Conservation (phyloP, 2,888 invertebrate genomes). For the Drosophila fulvimacula region DNA sequence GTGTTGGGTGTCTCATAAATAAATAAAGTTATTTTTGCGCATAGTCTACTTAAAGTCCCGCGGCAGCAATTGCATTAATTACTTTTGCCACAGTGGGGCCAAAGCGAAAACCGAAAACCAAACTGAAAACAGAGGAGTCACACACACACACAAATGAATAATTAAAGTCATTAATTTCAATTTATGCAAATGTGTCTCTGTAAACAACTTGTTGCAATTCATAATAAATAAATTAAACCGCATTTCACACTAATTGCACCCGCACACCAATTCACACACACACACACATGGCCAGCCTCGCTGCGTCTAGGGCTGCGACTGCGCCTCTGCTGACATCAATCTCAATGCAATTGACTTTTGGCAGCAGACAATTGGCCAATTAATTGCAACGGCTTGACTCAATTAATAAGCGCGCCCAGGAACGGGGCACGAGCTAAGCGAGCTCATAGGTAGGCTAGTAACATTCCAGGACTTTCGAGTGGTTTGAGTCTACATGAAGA, state of each 20-base stretch:
- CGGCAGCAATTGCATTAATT: conserved; percentile 72
- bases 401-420: conserved; percentile 68
- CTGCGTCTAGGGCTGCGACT: not conserved
- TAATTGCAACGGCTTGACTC: conserved; percentile 81
- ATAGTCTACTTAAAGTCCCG: conserved; percentile 61
- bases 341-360: conserved; percentile 82
- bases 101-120: conserved; percentile 30
- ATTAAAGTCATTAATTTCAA: conserved; percentile 80
- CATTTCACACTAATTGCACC: conserved; percentile 81
- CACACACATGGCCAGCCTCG: conserved; percentile 10
- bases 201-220: conserved; percentile 81
- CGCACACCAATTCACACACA: conserved; percentile 46
- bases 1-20: conserved; percentile 74
- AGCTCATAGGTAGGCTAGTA: not conserved
- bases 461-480: conserved; percentile 95
- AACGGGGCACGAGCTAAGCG: not conserved
- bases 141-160: conserved; percentile 65
- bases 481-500: not conserved
- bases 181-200: conserved; percentile 81
- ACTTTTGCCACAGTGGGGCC: conserved; percentile 52
- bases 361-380: conserved; percentile 79
- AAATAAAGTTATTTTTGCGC: conserved; percentile 70
- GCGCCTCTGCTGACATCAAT: conserved; percentile 65
- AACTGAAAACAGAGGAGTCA: not conserved
- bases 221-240: conserved; percentile 80